Percentiles rank a stretch among this genome's conserved stretches.
Evolutionary conservation across 1,140 invertebrate species (phyloP).

Genomic region (Diachasmimorpha longicaudata): DNA sequence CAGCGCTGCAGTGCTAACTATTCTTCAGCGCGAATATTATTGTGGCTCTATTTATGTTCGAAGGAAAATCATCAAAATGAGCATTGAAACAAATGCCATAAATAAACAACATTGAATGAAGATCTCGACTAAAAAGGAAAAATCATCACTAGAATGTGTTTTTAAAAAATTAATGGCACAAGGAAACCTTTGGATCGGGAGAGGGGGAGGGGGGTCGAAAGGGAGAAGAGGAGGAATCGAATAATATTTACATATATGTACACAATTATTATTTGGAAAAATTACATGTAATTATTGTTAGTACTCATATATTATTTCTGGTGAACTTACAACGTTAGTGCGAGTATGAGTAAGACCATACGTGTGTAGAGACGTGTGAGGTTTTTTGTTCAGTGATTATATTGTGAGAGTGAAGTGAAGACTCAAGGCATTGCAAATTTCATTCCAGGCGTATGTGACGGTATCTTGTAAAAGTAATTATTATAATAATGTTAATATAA

Average conservation of each 20-base stretch:
- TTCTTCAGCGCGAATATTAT: no score
- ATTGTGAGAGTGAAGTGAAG: conserved; percentile 48
- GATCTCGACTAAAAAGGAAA: no score
- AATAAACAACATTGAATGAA: no score
- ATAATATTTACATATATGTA: background rate
- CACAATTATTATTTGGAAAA: background rate
- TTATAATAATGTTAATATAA: background rate
- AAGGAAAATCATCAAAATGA: no score
- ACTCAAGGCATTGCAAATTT: conserved; percentile 55
- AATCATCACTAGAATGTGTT: no score
- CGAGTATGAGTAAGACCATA: conserved; percentile 40
- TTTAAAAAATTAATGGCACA: no score
- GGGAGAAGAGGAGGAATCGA: background rate
- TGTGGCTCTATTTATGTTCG: no score
- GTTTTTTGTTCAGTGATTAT: conserved; percentile 39
- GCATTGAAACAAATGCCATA: no score
- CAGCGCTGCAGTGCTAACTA: no score
- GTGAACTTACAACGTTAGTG: background rate
- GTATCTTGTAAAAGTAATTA: conserved; percentile 49
- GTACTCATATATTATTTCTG: background rate
- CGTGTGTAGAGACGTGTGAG: conserved; percentile 38
- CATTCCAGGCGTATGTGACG: conserved; percentile 54
- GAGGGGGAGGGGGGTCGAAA: no score
- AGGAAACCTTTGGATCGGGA: no score
- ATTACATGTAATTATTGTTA: background rate